Conservation (phyloP, 2,888 invertebrate genomes). For the Octodonta nipae region DNA sequence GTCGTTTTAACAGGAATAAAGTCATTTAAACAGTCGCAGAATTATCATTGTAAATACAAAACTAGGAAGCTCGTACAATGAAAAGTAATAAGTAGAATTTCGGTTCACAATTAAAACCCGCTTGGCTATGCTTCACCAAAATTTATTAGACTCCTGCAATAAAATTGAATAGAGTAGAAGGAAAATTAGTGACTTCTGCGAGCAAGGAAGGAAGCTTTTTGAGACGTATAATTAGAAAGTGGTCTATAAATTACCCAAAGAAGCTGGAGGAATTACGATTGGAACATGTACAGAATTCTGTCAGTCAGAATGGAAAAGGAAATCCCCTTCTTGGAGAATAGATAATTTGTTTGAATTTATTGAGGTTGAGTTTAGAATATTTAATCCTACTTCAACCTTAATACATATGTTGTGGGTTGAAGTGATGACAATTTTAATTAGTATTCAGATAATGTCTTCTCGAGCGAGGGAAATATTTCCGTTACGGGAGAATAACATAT, state of each 20-base stretch:
- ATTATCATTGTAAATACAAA: no score
- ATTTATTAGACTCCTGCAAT: slow-evolving; percentile 19
- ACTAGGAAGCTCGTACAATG: no score
- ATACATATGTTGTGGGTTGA: no score
- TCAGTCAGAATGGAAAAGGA: slow-evolving; percentile 2
- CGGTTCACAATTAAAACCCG: slow-evolving; percentile 14
- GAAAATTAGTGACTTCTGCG: slow-evolving; percentile 28
- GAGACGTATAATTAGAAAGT: slow-evolving; percentile 29
- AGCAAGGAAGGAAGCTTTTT: slow-evolving; percentile 13
- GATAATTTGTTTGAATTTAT: slow-evolving; percentile 1
- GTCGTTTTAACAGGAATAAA: no score
- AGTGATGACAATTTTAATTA: no score
- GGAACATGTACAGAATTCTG: slow-evolving; percentile 2
- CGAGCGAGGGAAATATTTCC: no score
- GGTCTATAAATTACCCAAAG: slow-evolving; percentile 29
- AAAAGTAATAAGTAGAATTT: slow-evolving; percentile 8
- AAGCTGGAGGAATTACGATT: slow-evolving; percentile 10
- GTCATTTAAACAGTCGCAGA: no score
- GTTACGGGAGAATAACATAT: no score
- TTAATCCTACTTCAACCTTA: no score
- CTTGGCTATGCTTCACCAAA: slow-evolving; percentile 11
- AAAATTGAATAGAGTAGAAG: slow-evolving; percentile 26
- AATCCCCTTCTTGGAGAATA: neutral
- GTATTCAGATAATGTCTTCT: no score
- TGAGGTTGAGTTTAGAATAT: no score